These are phyloP conservation scores for Tetrao urogallus DNA, from an alignment of 2,113 vertebrate species.

Conservation along the genomic window DNA sequence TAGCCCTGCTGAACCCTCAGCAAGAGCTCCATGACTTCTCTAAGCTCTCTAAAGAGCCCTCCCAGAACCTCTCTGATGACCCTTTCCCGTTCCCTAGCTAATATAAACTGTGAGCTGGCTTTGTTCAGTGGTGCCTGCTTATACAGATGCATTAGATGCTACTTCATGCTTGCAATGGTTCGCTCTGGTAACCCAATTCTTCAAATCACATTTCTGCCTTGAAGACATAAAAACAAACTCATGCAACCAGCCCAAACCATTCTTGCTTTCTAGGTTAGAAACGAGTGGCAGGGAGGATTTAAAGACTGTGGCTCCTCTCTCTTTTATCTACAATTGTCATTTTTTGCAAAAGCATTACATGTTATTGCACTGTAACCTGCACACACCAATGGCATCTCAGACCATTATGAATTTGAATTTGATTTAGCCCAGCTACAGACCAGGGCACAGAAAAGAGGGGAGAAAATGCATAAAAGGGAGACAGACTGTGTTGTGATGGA, in stretches of 20 bases:
- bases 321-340: not conserved
- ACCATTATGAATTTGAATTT: not conserved
- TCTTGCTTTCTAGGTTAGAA: not conserved
- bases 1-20: not conserved
- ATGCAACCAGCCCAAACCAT: not conserved
- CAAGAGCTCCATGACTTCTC: not conserved
- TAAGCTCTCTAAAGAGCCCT: not conserved
- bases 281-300: not conserved
- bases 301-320: not conserved
- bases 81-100: not conserved
- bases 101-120: no score
- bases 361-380: not conserved
- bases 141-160: not conserved
- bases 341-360: not conserved
- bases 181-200: not conserved
- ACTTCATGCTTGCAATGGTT: not conserved
- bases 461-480: fast-evolving
- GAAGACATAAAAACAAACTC: not conserved
- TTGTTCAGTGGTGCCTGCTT: not conserved
- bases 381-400: not conserved
- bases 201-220: not conserved
- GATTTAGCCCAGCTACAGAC: not conserved
- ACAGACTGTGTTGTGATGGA: not conserved
- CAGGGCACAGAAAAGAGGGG: not conserved
- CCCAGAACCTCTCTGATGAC: not conserved